These are phyloP conservation scores for Riptortus pedestris DNA, from an alignment of 1,140 invertebrate genomes.

Conservation along the genomic window DNA sequence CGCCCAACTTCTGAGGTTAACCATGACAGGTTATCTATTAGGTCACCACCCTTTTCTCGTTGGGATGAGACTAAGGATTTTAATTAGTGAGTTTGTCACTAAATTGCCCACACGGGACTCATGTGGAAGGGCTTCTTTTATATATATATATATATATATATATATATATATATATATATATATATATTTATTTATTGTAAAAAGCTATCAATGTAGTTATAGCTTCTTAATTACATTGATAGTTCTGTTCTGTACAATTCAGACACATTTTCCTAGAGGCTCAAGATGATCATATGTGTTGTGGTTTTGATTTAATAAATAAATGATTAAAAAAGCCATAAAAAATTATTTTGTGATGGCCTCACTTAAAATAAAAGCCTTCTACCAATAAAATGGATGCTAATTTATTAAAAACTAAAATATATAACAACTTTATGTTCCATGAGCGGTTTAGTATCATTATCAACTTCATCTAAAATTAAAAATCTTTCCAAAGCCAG, in stretches of 20 bases:
- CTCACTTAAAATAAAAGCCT: too few species aligned
- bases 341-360: background rate
- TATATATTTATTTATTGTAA: too few species aligned
- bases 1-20: background rate
- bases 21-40: background rate
- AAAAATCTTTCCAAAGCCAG: too few species aligned
- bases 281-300: background rate
- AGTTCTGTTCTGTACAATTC: background rate
- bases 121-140: background rate
- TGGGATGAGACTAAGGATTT: background rate
- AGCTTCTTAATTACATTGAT: too few species aligned
- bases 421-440: too few species aligned
- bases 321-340: background rate
- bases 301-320: background rate
- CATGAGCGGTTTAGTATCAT: too few species aligned
- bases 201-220: too few species aligned
- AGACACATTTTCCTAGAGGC: background rate
- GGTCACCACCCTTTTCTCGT: background rate
- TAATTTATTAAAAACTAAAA: too few species aligned
- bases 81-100: background rate
- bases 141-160: background rate
- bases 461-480: too few species aligned
- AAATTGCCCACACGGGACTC: background rate
- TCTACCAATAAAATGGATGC: too few species aligned
- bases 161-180: background rate